These are phyloP conservation scores for Odontophorus gujanensis DNA, from an alignment of 2,113 vertebrate genomes.

Conservation along the genomic window DNA sequence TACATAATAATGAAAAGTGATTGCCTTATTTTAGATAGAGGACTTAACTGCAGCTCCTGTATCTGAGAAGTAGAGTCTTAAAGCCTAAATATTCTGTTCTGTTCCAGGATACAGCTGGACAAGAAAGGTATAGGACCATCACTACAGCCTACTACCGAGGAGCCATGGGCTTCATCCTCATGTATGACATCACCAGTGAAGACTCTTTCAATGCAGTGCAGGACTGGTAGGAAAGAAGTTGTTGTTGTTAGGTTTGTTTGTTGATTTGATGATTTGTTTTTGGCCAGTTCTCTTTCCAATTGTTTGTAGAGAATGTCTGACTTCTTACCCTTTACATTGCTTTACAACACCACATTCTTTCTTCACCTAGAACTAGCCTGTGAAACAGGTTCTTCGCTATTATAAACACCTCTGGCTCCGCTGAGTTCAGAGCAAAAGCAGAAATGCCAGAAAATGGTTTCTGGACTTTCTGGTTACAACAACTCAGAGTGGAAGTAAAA, in stretches of 20 bases:
- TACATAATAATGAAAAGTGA: not conserved
- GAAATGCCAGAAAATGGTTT: not conserved
- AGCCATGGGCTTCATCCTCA: slow-evolving; percentile 98
- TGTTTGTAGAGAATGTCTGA: not conserved
- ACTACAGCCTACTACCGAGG: slow-evolving; percentile 98
- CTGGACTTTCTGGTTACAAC: not conserved
- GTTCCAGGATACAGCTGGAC: slow-evolving; percentile 94
- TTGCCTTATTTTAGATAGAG: not conserved
- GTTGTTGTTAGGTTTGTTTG: not conserved
- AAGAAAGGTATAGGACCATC: slow-evolving; percentile 97
- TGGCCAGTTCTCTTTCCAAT: not conserved
- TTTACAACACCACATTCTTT: not conserved
- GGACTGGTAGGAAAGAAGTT: slow-evolving; percentile 87
- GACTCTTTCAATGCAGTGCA: slow-evolving; percentile 98
- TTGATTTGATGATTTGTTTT: not conserved
- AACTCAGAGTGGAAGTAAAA: not conserved
- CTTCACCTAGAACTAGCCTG: not conserved
- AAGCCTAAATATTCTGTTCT: slow-evolving; percentile 11
- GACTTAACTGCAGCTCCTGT: not conserved
- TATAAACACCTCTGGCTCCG: not conserved
- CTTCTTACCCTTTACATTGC: not conserved
- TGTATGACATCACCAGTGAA: slow-evolving; percentile 98
- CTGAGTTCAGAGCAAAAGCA: not conserved
- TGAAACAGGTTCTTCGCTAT: not conserved
- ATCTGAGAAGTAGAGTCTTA: not conserved